Evolutionary conservation across 2,113 vertebrate genomes (phyloP).

Genomic region (Pimephales promelas): DNA sequence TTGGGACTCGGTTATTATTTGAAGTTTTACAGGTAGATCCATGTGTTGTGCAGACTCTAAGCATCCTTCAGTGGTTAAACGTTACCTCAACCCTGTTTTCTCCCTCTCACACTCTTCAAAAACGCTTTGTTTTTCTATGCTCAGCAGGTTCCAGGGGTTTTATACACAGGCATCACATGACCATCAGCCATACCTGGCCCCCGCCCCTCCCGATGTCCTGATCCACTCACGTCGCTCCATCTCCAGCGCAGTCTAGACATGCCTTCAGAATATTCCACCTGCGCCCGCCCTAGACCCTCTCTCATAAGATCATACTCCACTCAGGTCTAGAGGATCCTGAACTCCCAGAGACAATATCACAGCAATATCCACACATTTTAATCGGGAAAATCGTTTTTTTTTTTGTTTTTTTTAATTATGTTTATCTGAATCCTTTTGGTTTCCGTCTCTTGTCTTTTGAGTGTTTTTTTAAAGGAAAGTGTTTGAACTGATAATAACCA

Average conservation of each 20-base stretch:
- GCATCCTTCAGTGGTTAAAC: neutral
- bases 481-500: neutral
- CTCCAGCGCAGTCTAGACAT: conserved; percentile 84
- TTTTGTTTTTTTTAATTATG: neutral
- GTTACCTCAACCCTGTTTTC: neutral
- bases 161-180: conserved; percentile 90
- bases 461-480: neutral
- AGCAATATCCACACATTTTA: conserved; percentile 33
- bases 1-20: too few relatives aligned
- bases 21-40: too few relatives aligned
- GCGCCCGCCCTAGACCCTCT: conserved; percentile 67
- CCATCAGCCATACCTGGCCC: conserved; percentile 81
- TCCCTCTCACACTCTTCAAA: conserved; percentile 7
- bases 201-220: conserved; percentile 83
- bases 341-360: conserved; percentile 14
- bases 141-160: conserved; percentile 81
- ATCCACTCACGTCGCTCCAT: conserved; percentile 81
- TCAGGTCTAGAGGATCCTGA: conserved; percentile 65
- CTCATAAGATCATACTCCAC: conserved; percentile 76
- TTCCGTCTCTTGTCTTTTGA: neutral
- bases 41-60: too few relatives aligned
- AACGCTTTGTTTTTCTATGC: conserved; percentile 17
- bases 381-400: neutral
- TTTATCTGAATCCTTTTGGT: neutral
- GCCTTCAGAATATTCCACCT: conserved; percentile 60